phyloP scores from a whole-genome alignment of 2,888 invertebrate genomes.

The Drosophila sordidula region DNA sequence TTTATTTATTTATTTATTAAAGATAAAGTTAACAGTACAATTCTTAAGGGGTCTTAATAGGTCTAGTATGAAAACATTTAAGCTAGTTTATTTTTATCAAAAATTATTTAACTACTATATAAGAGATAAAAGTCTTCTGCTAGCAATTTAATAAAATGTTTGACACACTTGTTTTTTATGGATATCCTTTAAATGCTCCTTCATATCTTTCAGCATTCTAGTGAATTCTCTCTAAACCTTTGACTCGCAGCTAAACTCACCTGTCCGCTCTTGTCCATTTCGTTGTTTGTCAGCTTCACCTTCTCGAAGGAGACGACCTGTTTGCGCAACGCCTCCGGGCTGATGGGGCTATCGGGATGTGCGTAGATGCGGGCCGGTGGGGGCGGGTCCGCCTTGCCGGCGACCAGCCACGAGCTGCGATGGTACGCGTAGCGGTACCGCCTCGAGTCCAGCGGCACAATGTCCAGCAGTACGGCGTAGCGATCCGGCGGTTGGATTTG shows the following conservation, averaged over 20 bases:
- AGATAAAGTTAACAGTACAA: no score
- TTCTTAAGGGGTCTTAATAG: no score
- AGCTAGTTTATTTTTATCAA: no score
- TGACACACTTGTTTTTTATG: no score
- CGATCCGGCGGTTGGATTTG: slow-evolving; percentile 91
- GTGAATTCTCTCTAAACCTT: no score
- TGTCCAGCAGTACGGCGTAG: slow-evolving; percentile 97
- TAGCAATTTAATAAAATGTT: no score
- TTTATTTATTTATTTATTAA: no score
- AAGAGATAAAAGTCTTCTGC: no score
- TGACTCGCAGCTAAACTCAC: no score
- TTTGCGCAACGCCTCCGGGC: slow-evolving; percentile 97
- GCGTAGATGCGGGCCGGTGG: slow-evolving; percentile 96
- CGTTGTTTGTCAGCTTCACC: slow-evolving; percentile 99
- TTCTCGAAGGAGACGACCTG: slow-evolving; percentile 99
- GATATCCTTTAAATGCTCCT: background rate
- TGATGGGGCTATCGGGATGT: slow-evolving; percentile 98
- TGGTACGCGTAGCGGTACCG: slow-evolving; percentile 99
- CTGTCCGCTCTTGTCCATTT: slow-evolving; percentile 98
- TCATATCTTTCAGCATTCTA: background rate
- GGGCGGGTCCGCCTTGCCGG: slow-evolving; percentile 99
- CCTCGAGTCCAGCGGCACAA: slow-evolving; percentile 98
- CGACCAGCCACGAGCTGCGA: slow-evolving; percentile 98
- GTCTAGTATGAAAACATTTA: no score
- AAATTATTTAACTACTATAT: no score